Evolutionary conservation across 2,797 vertebrate genomes (phyloP).

Genomic region (Cynopterus sphinx): DNA sequence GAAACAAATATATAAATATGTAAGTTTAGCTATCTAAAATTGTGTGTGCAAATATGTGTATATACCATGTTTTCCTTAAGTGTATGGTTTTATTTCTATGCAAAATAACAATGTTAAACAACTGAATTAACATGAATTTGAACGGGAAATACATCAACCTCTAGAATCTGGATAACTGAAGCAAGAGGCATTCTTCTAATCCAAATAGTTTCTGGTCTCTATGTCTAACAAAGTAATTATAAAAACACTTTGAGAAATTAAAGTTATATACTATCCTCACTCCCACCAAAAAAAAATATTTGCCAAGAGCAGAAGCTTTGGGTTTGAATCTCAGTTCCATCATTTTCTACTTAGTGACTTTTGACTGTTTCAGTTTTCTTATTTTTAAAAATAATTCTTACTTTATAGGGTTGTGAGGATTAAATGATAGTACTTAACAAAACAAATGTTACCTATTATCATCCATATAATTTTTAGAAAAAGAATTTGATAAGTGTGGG

Average conservation of each 20-base stretch:
- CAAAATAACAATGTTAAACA: not conserved
- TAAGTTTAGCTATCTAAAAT: not conserved
- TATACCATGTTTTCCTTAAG: not conserved
- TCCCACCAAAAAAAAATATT: not conserved
- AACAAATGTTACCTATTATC: not conserved
- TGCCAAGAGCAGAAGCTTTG: not conserved
- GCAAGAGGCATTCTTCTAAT: not conserved
- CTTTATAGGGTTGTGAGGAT: not conserved
- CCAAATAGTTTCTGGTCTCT: not conserved
- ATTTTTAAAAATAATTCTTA: not conserved
- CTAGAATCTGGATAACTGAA: not conserved
- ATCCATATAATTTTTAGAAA: constrained; percentile 16
- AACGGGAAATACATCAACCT: not conserved
- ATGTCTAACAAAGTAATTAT: not conserved
- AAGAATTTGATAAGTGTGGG: not conserved
- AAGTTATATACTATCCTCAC: not conserved
- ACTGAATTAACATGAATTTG: not conserved
- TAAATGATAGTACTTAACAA: not conserved
- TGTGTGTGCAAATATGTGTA: not conserved
- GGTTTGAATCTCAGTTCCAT: not conserved
- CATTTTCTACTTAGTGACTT: not conserved
- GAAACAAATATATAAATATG: not conserved
- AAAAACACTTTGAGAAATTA: constrained; percentile 14
- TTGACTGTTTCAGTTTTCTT: not conserved
- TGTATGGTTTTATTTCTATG: not conserved